These are phyloP conservation scores for Malthinus seriepunctatus DNA, from an alignment of 2,888 invertebrate genomes.

Conservation along the genomic window DNA sequence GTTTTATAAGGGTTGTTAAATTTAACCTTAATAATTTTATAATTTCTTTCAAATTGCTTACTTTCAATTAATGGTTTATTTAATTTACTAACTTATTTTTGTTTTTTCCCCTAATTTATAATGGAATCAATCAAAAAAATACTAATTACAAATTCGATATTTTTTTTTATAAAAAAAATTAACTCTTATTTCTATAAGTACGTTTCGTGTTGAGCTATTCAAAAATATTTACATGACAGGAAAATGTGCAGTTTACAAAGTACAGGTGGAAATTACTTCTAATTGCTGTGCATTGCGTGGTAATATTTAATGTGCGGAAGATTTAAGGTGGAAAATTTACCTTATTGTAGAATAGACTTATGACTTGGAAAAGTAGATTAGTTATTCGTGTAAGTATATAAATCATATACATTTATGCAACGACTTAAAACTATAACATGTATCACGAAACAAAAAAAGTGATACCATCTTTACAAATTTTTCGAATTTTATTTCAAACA, in stretches of 20 bases:
- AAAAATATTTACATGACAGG: no score
- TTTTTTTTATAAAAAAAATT: no score
- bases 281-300: conserved; percentile 48
- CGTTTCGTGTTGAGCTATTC: no score
- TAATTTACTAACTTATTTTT: no score
- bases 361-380: conserved; percentile 14
- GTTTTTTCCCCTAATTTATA: no score
- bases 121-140: no score
- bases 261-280: conserved; percentile 48
- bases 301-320: conserved; percentile 31
- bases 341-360: conserved; percentile 17
- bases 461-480: conserved; percentile 15
- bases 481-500: background rate
- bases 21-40: no score
- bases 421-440: conserved; percentile 14
- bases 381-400: conserved; percentile 8
- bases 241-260: conserved; percentile 48
- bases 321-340: conserved; percentile 18
- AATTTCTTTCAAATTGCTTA: no score
- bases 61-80: no score
- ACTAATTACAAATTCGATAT: no score
- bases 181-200: no score
- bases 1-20: no score
- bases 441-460: conserved; percentile 22
- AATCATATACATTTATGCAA: conserved; percentile 24